Percentiles rank a stretch among this genome's conserved stretches.
Conservation (phyloP, 2,113 vertebrate species). For the Atlantisia rogersi region DNA sequence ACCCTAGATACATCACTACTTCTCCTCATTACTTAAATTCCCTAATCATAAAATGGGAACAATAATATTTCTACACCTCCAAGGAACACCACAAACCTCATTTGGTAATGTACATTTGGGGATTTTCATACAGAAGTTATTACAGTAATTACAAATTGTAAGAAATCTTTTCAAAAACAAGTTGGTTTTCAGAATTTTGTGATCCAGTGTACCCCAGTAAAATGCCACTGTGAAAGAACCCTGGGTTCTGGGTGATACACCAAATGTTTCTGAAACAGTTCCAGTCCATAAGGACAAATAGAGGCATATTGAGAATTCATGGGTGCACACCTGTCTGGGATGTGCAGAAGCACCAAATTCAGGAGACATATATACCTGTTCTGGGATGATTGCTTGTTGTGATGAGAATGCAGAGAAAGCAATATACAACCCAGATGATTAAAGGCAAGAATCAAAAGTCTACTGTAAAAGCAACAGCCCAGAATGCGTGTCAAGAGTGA, state of each 20-base stretch:
- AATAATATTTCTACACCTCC: background rate
- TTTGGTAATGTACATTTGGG: background rate
- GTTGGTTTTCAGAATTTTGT: background rate
- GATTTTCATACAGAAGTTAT: background rate
- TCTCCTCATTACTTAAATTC: background rate
- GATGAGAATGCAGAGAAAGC: background rate
- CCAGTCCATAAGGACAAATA: background rate
- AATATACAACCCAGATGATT: background rate
- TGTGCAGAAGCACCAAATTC: background rate
- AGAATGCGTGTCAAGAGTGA: slow-evolving; percentile 18
- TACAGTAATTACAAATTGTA: background rate
- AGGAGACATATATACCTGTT: background rate
- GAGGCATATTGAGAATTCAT: background rate
- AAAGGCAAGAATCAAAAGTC: background rate
- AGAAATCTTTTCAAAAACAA: background rate
- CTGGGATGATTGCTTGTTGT: background rate
- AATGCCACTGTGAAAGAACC: background rate
- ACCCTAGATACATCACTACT: background rate
- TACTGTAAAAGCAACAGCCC: background rate
- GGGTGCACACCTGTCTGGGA: background rate
- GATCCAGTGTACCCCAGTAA: background rate
- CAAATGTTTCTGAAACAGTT: background rate
- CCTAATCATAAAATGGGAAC: background rate
- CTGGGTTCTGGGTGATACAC: background rate
- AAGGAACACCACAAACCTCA: background rate